phyloP scores from a whole-genome alignment of 2,888 invertebrate genomes.

The Eupithecia vulgata region DNA sequence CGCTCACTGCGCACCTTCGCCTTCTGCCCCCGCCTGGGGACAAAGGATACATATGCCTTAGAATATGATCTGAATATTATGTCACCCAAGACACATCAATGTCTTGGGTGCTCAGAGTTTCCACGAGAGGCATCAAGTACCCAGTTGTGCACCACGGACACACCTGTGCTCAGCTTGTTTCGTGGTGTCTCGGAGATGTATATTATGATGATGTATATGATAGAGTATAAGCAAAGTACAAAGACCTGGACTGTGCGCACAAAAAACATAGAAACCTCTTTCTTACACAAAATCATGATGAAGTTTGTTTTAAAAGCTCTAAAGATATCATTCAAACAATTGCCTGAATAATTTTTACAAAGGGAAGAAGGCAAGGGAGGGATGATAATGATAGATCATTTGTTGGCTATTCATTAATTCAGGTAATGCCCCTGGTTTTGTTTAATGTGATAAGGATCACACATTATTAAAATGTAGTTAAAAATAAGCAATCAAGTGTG shows the following conservation, averaged over 20 bases:
- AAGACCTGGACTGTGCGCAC: not conserved
- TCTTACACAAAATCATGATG: not conserved
- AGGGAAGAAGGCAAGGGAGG: no score
- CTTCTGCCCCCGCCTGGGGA: conserved; percentile 78
- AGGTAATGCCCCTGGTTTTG: no score
- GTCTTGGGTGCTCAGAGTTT: not conserved
- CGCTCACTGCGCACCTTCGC: conserved; percentile 77
- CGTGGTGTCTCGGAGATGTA: not conserved
- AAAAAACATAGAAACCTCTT: no score
- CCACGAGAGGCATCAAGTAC: not conserved
- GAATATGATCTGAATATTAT: not conserved
- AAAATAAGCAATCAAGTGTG: no score
- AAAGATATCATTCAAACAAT: not conserved
- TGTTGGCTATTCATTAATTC: no score
- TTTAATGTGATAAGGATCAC: no score
- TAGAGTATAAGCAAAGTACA: not conserved
- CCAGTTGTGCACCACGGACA: not conserved
- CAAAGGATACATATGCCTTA: conserved; percentile 21
- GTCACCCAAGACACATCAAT: no score
- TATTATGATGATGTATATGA: no score
- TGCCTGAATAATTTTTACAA: no score
- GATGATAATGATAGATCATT: no score
- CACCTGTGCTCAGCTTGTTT: not conserved
- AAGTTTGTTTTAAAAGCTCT: not conserved
- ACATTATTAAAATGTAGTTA: no score